Evolutionary conservation across 2,888 invertebrate genomes (phyloP).

Genomic region (Dasysyrphus albostriatus): DNA sequence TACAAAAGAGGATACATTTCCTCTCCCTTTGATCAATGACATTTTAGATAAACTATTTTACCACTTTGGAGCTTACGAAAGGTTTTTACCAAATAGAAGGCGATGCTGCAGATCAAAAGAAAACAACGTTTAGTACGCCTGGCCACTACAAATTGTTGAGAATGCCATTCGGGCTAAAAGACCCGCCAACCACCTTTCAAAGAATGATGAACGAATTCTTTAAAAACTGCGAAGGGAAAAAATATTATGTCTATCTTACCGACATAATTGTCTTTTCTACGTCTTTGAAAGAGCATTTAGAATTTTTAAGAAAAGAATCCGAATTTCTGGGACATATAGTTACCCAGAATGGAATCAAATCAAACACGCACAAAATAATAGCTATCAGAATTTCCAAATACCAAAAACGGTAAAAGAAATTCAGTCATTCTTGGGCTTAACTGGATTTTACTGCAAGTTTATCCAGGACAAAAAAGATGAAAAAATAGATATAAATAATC

Average conservation of each 20-base stretch:
- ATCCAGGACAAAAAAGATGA: slow-evolving; percentile 21
- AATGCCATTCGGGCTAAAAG: neutral
- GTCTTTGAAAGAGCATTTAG: neutral
- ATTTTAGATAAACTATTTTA: slow-evolving; percentile 27
- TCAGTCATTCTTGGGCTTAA: slow-evolving; percentile 1
- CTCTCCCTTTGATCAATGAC: slow-evolving; percentile 1
- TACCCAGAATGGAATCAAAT: neutral
- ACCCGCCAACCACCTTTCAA: neutral
- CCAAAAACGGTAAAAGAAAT: neutral
- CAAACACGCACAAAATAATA: neutral
- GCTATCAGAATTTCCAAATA: neutral
- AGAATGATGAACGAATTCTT: neutral
- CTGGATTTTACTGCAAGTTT: slow-evolving; percentile 11
- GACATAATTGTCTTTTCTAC: neutral
- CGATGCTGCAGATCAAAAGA: neutral
- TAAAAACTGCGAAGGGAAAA: neutral
- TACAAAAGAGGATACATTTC: slow-evolving; percentile 5
- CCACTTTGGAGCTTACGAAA: slow-evolving; percentile 16
- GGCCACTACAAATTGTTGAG: slow-evolving; percentile 26
- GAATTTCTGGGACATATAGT: neutral
- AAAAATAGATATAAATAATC: slow-evolving; percentile 22
- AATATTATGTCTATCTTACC: neutral
- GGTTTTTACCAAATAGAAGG: slow-evolving; percentile 38
- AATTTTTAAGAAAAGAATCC: neutral
- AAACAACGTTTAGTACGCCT: neutral